Base-by-base conservation (phyloP, 2,888 invertebrate species). In the Drosophila nr. perissopoda region DNA sequence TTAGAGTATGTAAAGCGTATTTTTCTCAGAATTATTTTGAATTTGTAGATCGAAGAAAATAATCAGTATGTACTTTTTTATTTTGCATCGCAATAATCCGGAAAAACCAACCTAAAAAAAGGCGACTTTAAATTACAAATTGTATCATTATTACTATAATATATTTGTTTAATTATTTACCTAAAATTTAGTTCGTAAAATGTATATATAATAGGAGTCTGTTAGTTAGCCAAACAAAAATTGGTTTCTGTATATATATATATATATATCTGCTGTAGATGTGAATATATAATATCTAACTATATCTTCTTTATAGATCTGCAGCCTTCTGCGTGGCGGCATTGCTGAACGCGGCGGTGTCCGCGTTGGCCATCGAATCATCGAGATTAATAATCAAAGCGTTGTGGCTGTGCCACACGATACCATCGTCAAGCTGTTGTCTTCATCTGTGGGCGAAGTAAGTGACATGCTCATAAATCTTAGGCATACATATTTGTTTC, bases 341-440 rank as follows among this genome's bases (percentile, higher is more conserved):
- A 99, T 99, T 84, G 99, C 99, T 60, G 99, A 99, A 94, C 95
- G 99, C 81, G 99, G 99, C 79, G 99, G 99, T 42, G 99, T 99
- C 74, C 95, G 99, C 78, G 99, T 99, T 31, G 99, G 99, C 0
- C 99, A 99, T 94, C 96, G 99, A 90, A 99, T 99, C 93, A 99
- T 99, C 91, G 99, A 99, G 95, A 99, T 99, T 92, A 99, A 99
- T 95, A 97, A 98, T 94, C 99, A 99, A 94, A 99, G 99, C 94
- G 99, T 99, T 71, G 99, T 99, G 71, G 99, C 99, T 84, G 99
- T 99, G 83, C 99, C 99, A 85, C 99, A 99, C 94, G 99, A 99
- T 93, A 97, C 98, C 93, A 99, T 99, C 93, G 99, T 99, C 92
- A 99, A 99, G 94, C 95, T 99, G 93, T 95, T 99, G 84, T 99